A percentile compares a stretch with the other conserved stretches of the same genome.
These are phyloP conservation scores for Bothrops jararaca DNA, from an alignment of 2,113 vertebrate species.

Conservation along the genomic window DNA sequence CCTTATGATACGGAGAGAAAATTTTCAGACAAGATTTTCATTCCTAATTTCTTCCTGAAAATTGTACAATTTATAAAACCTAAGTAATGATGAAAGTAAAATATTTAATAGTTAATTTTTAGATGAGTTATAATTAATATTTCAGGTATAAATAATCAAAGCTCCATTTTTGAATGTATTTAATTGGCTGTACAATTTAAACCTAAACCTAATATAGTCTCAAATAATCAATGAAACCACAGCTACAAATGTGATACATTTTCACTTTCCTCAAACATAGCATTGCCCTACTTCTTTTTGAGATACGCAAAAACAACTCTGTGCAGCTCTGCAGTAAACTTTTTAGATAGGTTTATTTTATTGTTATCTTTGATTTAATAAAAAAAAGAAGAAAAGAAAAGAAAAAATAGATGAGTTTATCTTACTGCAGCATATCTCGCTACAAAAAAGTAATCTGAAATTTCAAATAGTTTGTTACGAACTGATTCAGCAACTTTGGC, in stretches of 20 bases:
- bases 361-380: background rate
- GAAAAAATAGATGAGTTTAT: background rate
- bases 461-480: background rate
- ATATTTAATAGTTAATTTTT: background rate
- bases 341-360: background rate
- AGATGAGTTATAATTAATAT: background rate
- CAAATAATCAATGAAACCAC: background rate
- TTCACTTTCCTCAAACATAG: background rate
- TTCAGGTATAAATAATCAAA: background rate
- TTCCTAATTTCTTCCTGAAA: background rate
- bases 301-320: background rate
- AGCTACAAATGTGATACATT: background rate
- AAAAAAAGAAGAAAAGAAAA: background rate
- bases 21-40: background rate
- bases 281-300: background rate
- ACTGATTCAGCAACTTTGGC: background rate
- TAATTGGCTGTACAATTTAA: background rate
- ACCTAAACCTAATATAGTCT: background rate
- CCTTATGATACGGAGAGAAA: background rate
- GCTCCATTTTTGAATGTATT: background rate
- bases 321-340: background rate
- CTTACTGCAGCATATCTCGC: background rate
- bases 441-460: background rate
- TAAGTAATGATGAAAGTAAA: background rate
- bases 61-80: background rate